phyloP scores from a whole-genome alignment of 1,140 invertebrate species.

The Solenopsis invicta region DNA sequence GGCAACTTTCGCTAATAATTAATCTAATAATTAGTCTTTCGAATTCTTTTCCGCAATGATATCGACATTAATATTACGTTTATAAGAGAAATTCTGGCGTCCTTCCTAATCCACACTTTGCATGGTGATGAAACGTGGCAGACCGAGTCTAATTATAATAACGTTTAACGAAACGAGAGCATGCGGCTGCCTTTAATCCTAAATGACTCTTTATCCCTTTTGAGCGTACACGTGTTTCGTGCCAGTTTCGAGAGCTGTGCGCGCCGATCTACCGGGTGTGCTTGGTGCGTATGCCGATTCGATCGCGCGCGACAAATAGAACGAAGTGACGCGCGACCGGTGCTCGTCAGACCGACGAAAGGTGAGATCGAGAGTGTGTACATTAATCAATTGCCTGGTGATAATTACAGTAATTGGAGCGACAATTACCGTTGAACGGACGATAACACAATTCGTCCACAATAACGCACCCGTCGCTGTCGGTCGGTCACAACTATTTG shows the following conservation, averaged over 20 bases:
- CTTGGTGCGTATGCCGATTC: neutral
- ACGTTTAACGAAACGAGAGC: conserved; percentile 47
- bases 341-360: conserved; percentile 47
- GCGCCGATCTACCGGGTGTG: conserved; percentile 59
- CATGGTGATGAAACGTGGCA: neutral
- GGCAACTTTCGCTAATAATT: neutral
- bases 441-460: conserved; percentile 57
- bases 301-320: neutral
- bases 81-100: neutral
- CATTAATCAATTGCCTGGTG: conserved; percentile 65
- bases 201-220: conserved; percentile 56
- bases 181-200: conserved; percentile 67
- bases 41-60: neutral
- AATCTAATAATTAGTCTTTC: neutral
- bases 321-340: conserved; percentile 12
- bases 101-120: neutral
- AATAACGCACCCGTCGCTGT: conserved; percentile 54
- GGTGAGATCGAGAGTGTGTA: conserved; percentile 50
- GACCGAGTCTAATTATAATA: conserved; percentile 38
- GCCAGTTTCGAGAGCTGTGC: conserved; percentile 25
- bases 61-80: neutral
- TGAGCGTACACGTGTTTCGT: conserved; percentile 14
- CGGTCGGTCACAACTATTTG: conserved; percentile 57
- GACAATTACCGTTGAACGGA: conserved; percentile 55
- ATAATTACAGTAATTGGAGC: conserved; percentile 67